Percentiles rank a stretch among this genome's conserved stretches.
Conservation (phyloP, 1,140 invertebrate genomes). For the Chlorops oryzae region DNA sequence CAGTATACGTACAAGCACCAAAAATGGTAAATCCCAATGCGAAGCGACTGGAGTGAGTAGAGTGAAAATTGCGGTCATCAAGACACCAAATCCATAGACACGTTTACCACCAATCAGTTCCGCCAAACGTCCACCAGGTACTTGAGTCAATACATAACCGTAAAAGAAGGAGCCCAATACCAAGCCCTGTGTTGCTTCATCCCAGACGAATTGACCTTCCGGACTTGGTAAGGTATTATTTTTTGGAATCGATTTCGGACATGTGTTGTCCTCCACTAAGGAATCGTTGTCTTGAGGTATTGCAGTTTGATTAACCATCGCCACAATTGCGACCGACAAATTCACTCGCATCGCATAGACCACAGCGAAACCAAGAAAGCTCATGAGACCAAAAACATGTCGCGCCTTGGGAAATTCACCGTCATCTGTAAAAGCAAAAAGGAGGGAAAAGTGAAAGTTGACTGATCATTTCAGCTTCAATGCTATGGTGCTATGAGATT, state of each 20-base stretch:
- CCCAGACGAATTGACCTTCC: constrained; percentile 71
- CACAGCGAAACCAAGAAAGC: constrained; percentile 72
- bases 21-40: constrained; percentile 60
- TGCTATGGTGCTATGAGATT: too few species aligned
- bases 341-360: constrained; percentile 90
- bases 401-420: constrained; percentile 55
- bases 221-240: constrained; percentile 55
- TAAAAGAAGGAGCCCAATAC: constrained; percentile 81
- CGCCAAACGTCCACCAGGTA: constrained; percentile 77
- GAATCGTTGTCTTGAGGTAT: constrained; percentile 53
- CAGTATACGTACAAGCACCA: constrained; percentile 71
- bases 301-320: constrained; percentile 79
- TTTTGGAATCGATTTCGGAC: constrained; percentile 48
- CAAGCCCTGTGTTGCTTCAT: constrained; percentile 68
- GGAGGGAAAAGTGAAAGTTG: too few species aligned
- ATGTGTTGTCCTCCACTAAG: constrained; percentile 54
- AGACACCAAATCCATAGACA: constrained; percentile 70
- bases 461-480: too few species aligned
- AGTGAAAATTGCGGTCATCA: constrained; percentile 71
- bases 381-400: constrained; percentile 70
- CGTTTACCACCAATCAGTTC: constrained; percentile 74
- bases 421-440: constrained; percentile 15
- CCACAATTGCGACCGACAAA: constrained; percentile 87
- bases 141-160: constrained; percentile 80
- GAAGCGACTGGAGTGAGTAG: constrained; percentile 68